A percentile compares a stretch with the other conserved stretches of the same genome.
Evolutionary conservation across 1,140 invertebrate genomes (phyloP).

Genomic region (Trinorchestia longiramus): DNA sequence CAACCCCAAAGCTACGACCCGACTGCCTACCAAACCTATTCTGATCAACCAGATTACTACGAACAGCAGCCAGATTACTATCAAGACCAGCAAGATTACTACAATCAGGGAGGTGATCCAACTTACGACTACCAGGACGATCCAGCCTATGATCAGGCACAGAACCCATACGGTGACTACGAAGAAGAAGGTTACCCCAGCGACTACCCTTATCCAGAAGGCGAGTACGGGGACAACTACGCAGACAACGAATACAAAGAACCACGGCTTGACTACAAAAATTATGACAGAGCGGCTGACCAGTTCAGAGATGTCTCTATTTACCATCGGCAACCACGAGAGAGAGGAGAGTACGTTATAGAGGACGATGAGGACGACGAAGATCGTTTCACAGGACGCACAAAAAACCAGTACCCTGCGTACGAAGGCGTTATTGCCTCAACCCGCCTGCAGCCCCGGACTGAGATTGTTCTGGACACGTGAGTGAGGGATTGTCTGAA

Average conservation of each 20-base stretch:
- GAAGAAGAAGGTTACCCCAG: neutral
- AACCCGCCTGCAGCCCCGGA: neutral
- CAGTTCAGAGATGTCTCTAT: constrained; percentile 37
- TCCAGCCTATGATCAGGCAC: neutral
- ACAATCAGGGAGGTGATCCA: constrained; percentile 8
- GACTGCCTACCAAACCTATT: neutral
- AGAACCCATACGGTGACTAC: neutral
- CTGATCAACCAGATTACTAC: neutral
- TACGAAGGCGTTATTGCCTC: constrained; percentile 3
- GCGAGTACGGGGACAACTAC: neutral
- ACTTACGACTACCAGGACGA: constrained; percentile 1
- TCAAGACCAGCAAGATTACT: constrained; percentile 16
- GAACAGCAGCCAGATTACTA: neutral
- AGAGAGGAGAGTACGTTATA: constrained; percentile 33
- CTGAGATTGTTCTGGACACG: constrained; percentile 43
- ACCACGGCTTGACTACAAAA: neutral
- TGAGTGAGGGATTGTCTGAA: neutral
- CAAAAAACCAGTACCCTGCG: neutral
- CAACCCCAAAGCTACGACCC: constrained; percentile 29
- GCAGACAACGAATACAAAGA: neutral
- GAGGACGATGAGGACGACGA: constrained; percentile 37
- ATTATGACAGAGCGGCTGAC: neutral
- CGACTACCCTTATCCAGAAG: neutral
- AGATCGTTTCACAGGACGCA: neutral
- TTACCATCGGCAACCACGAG: neutral